phyloP scores from a whole-genome alignment of 2,113 vertebrate species.

The Platichthys flesus region DNA sequence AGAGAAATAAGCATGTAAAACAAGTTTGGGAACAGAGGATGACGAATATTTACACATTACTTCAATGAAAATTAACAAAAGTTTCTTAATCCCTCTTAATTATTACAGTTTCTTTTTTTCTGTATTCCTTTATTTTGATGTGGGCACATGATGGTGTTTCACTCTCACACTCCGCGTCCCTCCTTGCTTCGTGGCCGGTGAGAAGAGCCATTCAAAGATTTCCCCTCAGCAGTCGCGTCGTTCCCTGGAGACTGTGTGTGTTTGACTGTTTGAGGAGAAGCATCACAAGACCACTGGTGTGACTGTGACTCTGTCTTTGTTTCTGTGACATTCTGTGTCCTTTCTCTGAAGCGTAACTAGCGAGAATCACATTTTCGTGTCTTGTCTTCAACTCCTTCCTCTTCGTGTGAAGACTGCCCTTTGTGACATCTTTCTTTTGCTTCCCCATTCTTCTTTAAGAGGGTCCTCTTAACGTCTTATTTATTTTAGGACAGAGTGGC shows the following conservation, averaged over 20 bases:
- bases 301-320: slow-evolving; percentile 34
- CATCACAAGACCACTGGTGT: slow-evolving; percentile 18
- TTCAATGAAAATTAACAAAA: too few relatives aligned
- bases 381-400: slow-evolving; percentile 58
- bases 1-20: too few relatives aligned
- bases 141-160: too few relatives aligned
- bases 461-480: slow-evolving; percentile 34
- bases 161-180: neutral
- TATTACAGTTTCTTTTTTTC: too few relatives aligned
- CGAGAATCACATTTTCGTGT: slow-evolving; percentile 51
- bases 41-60: too few relatives aligned
- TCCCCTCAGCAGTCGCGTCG: neutral
- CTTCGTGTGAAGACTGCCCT: slow-evolving; percentile 40
- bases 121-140: neutral
- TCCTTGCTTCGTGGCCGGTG: neutral
- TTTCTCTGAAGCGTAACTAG: slow-evolving; percentile 59
- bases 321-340: slow-evolving; percentile 2
- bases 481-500: slow-evolving; percentile 42
- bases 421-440: slow-evolving; percentile 35
- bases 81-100: too few relatives aligned
- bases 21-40: too few relatives aligned
- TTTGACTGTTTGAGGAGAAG: neutral
- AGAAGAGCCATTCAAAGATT: neutral
- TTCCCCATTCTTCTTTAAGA: slow-evolving; percentile 65
- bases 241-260: neutral